Percentiles rank a stretch among this genome's conserved stretches.
Evolutionary conservation across 1,140 invertebrate genomes (phyloP).

Genomic region (Pissodes strobi): DNA sequence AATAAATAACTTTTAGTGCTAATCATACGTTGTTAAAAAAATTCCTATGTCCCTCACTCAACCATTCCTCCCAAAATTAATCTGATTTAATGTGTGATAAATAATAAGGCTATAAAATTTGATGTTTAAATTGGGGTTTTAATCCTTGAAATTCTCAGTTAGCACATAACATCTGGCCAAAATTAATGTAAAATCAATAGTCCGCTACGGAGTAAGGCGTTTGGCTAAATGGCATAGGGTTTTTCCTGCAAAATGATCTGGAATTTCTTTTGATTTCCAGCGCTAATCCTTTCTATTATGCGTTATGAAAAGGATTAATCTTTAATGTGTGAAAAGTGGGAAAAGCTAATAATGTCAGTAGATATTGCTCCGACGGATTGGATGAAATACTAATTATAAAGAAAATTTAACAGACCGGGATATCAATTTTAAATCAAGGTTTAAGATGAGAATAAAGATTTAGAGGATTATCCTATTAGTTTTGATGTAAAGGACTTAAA

Average conservation of each 20-base stretch:
- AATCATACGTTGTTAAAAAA: too few relatives aligned
- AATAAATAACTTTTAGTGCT: too few relatives aligned
- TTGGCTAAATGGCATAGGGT: slow-evolving; percentile 25
- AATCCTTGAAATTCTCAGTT: slow-evolving; percentile 40
- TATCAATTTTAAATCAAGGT: too few relatives aligned
- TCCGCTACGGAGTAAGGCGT: slow-evolving; percentile 22
- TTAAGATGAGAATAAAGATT: too few relatives aligned
- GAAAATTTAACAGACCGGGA: too few relatives aligned
- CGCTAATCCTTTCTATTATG: neutral
- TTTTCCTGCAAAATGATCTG: slow-evolving; percentile 14
- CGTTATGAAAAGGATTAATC: neutral
- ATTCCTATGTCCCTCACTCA: too few relatives aligned
- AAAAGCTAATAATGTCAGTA: slow-evolving; percentile 1
- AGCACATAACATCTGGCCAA: slow-evolving; percentile 40
- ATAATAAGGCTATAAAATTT: too few relatives aligned
- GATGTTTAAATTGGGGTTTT: slow-evolving; percentile 27
- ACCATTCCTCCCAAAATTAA: too few relatives aligned
- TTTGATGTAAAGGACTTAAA: too few relatives aligned
- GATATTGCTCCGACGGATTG: neutral
- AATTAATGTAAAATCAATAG: slow-evolving; percentile 43
- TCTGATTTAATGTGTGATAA: too few relatives aligned
- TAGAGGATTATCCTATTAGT: too few relatives aligned
- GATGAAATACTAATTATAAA: slow-evolving; percentile 14
- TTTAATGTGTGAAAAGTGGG: slow-evolving; percentile 8
- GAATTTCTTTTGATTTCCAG: slow-evolving; percentile 17